phyloP scores from a whole-genome alignment of 2,888 invertebrate genomes.

The Stenoptilia bipunctidactyla region DNA sequence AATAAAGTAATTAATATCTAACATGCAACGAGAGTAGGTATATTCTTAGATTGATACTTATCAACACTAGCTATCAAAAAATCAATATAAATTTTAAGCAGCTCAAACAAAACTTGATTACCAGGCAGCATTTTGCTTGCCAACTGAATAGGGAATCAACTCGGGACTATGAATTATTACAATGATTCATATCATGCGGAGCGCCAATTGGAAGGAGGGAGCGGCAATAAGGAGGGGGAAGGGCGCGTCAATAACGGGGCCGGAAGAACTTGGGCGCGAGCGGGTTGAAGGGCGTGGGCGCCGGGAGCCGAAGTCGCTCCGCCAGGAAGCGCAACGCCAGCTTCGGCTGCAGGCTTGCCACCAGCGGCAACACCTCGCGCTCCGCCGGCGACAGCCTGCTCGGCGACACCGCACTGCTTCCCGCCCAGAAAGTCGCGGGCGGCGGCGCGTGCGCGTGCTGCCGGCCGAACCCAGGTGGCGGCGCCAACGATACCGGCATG shows the following conservation, averaged over 20 bases:
- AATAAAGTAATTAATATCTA: no score
- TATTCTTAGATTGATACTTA: no score
- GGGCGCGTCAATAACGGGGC: not conserved
- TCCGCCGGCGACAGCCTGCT: conserved; percentile 26
- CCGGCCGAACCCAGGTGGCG: conserved; percentile 2
- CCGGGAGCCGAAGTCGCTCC: conserved; percentile 17
- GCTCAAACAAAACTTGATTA: no score
- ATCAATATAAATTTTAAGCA: no score
- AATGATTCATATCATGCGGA: no score
- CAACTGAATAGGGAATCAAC: no score
- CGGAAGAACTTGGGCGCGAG: conserved; percentile 8
- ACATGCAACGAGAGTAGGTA: no score
- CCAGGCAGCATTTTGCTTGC: no score
- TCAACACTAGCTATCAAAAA: no score
- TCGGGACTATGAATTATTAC: no score
- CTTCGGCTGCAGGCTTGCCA: conserved; percentile 25
- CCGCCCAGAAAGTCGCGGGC: no score
- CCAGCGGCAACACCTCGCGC: conserved; percentile 29
- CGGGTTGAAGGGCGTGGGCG: conserved; percentile 16
- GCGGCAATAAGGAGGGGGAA: not conserved
- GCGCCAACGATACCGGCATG: not conserved
- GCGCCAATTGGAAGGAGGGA: no score
- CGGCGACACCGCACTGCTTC: conserved; percentile 1
- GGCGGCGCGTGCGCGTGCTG: not conserved
- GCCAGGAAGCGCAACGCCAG: conserved; percentile 36